phyloP scores from a whole-genome alignment of 92 coral and sea anemone species.

The Umimayanthus chanpuru region DNA sequence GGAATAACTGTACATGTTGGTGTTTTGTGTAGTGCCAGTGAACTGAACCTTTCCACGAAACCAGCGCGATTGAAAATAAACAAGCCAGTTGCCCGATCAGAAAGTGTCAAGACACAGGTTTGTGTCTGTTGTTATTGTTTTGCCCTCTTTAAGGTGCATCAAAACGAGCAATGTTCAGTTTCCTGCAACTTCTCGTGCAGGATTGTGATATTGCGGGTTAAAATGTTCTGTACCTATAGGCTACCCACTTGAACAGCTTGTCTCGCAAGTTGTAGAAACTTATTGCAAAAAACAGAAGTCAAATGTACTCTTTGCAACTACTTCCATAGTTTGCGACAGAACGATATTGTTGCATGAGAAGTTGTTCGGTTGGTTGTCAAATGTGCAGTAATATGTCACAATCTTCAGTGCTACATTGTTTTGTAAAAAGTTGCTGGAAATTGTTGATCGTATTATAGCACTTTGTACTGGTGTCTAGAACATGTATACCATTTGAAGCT shows the following conservation, averaged over 20 bases:
- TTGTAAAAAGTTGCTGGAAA: not conserved
- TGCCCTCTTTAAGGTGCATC: not conserved
- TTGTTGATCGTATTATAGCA: not conserved
- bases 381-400: too few species aligned
- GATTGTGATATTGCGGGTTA: not conserved
- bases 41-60: constrained; percentile 58
- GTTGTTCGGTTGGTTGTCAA: too few species aligned
- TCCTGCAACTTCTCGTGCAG: too few species aligned
- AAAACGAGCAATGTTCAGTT: too few species aligned
- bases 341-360: too few species aligned
- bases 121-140: constrained; percentile 14
- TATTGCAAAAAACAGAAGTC: too few species aligned
- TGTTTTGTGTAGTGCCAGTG: constrained; percentile 56
- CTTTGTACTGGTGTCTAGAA: not conserved
- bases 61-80: constrained; percentile 43
- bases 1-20: not conserved
- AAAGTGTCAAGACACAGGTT: constrained; percentile 86
- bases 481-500: not conserved
- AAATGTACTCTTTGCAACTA: too few species aligned
- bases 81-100: constrained; percentile 77
- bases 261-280: too few species aligned
- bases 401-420: too few species aligned
- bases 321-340: too few species aligned
- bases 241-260: not conserved
- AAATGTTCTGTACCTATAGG: not conserved